A percentile compares a stretch with the other conserved stretches of the same genome.
Evolutionary conservation across 64 coral and sea anemone species (phyloP).

Genomic region (Pocillopora damicornis): DNA sequence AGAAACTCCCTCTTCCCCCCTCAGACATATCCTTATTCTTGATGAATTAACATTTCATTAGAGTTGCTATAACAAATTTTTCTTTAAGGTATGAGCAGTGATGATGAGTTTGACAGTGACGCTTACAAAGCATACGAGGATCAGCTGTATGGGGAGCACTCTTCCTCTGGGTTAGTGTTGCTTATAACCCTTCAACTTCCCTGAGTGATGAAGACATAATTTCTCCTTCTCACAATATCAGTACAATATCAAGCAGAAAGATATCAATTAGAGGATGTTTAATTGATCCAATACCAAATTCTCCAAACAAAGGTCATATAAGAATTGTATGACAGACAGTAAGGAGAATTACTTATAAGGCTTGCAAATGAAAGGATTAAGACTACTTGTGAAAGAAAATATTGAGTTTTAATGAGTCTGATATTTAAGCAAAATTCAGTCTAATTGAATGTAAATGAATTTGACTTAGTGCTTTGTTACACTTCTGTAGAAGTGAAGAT

Average conservation of each 20-base stretch:
- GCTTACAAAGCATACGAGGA: slow-evolving; percentile 45
- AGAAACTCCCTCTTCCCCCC: not conserved
- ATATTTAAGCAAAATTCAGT: no score
- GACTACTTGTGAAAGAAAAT: no score
- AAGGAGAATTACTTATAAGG: no score
- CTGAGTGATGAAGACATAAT: not conserved
- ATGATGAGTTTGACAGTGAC: slow-evolving; percentile 55
- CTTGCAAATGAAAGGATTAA: no score
- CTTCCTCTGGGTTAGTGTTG: slow-evolving; percentile 25
- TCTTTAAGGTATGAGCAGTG: slow-evolving; percentile 37
- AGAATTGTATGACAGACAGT: no score
- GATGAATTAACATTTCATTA: not conserved
- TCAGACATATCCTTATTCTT: not conserved
- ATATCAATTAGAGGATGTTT: no score
- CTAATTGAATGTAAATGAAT: not conserved
- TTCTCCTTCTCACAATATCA: not conserved
- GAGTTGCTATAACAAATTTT: not conserved
- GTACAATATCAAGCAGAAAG: no score
- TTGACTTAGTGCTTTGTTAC: not conserved
- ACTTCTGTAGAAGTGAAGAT: slow-evolving; percentile 14
- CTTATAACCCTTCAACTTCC: not conserved
- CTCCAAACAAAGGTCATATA: no score
- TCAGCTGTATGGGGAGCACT: slow-evolving; percentile 48
- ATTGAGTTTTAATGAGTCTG: no score
- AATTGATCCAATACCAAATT: no score